Percentiles rank a stretch among this genome's conserved stretches.
Evolutionary conservation across 2,888 invertebrate genomes (phyloP).

Genomic region (Xanthia icteritia): DNA sequence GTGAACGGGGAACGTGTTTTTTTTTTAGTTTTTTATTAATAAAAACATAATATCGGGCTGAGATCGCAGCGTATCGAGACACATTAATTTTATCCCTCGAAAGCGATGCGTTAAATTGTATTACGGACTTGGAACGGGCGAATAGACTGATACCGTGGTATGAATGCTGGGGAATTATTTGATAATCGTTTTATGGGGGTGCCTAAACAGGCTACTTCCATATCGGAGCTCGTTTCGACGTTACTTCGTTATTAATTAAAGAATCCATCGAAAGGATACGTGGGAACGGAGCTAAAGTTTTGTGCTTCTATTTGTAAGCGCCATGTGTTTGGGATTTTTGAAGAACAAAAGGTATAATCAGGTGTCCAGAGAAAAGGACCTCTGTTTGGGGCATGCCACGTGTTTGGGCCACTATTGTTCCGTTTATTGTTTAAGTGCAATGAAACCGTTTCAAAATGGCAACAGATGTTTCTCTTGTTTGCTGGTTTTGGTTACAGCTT

Average conservation of each 20-base stretch:
- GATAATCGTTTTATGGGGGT: conserved; percentile 89
- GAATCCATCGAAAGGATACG: conserved; percentile 83
- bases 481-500: conserved; percentile 74
- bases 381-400: conserved; percentile 78
- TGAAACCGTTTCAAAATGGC: conserved; percentile 74
- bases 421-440: conserved; percentile 74
- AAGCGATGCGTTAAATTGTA: conserved; percentile 85
- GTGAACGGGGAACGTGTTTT: conserved; percentile 67
- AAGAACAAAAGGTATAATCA: conserved; percentile 83
- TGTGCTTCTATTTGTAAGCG: conserved; percentile 73
- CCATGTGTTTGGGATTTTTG: conserved; percentile 83
- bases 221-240: conserved; percentile 79
- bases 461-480: conserved; percentile 82
- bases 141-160: conserved; percentile 80
- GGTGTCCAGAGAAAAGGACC: conserved; percentile 74
- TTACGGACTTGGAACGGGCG: conserved; percentile 80
- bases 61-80: conserved; percentile 74
- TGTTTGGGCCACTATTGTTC: conserved; percentile 81
- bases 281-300: conserved; percentile 82
- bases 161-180: conserved; percentile 83
- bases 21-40: conserved; percentile 68
- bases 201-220: conserved; percentile 85
- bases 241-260: conserved; percentile 88
- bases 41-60: conserved; percentile 71
- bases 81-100: conserved; percentile 75